Percentiles rank a stretch among this genome's conserved stretches.
Conservation (phyloP, 2,113 vertebrate genomes). For the Tympanuchus pallidicinctus region DNA sequence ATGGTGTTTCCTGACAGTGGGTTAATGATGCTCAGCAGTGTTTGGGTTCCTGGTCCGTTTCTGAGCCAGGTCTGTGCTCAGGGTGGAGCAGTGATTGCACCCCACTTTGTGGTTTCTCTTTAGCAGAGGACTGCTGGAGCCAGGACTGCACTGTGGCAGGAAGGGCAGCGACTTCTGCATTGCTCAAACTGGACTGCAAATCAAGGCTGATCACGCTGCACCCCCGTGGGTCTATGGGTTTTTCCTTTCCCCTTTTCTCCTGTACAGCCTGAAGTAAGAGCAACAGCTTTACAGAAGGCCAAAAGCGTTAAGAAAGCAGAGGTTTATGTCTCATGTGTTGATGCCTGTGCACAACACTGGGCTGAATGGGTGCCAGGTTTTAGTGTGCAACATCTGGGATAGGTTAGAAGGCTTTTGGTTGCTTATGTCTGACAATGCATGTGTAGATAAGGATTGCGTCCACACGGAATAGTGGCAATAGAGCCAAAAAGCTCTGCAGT, state of each 20-base stretch:
- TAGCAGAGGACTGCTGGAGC: neutral
- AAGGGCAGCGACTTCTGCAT: neutral
- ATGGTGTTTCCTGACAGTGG: accelerated
- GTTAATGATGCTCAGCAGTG: neutral
- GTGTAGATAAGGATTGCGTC: neutral
- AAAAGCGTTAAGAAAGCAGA: neutral
- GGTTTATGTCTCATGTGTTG: neutral
- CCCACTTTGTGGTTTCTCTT: accelerated
- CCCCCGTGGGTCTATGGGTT: accelerated
- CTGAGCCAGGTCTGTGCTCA: neutral
- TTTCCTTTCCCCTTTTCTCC: neutral
- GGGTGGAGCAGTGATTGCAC: accelerated
- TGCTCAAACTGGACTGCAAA: neutral
- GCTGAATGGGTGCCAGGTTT: neutral
- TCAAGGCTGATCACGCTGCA: neutral
- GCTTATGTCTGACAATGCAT: neutral
- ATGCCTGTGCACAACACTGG: accelerated
- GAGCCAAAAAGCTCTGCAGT: neutral
- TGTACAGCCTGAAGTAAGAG: accelerated
- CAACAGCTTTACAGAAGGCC: neutral
- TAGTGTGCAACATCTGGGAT: neutral
- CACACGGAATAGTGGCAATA: accelerated
- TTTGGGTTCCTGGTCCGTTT: neutral
- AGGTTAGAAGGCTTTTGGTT: neutral
- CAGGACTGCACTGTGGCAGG: neutral